Percentiles rank a stretch among this genome's conserved stretches.
phyloP scores from a whole-genome alignment of 2,113 vertebrate species.

The Tympanuchus pallidicinctus region DNA sequence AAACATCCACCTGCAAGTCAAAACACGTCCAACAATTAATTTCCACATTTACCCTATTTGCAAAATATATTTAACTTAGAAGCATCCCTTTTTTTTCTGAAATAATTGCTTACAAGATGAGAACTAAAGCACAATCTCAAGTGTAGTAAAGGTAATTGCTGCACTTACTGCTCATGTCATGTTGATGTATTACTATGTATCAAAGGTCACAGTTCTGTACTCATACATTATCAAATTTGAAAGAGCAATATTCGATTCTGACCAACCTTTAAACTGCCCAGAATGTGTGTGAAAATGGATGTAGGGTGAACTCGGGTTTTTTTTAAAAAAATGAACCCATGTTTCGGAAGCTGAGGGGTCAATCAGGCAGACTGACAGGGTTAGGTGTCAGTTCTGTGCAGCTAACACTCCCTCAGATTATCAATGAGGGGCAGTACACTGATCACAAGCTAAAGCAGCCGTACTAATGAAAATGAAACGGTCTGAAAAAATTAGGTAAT shows the following conservation, averaged over 20 bases:
- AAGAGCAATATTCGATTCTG: constrained; percentile 89
- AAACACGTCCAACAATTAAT: constrained; percentile 41
- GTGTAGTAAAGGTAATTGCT: constrained; percentile 86
- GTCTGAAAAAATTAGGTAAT: constrained; percentile 78
- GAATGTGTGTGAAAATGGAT: constrained; percentile 80
- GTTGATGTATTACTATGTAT: constrained; percentile 94
- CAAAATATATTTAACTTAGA: constrained; percentile 58
- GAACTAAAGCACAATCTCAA: constrained; percentile 75
- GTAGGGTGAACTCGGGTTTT: constrained; percentile 72
- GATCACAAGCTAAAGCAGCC: constrained; percentile 92
- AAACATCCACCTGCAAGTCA: constrained; percentile 53
- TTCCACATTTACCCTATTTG: constrained; percentile 52
- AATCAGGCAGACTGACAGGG: constrained; percentile 88
- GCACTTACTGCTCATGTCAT: constrained; percentile 92
- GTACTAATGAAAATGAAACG: constrained; percentile 91
- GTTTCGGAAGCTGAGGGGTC: constrained; percentile 91
- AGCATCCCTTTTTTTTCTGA: constrained; percentile 47
- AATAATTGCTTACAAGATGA: constrained; percentile 77
- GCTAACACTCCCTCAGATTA: constrained; percentile 89
- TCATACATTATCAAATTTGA: constrained; percentile 99
- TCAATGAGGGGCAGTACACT: constrained; percentile 90
- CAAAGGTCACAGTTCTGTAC: constrained; percentile 96
- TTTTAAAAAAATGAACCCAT: constrained; percentile 76
- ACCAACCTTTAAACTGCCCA: constrained; percentile 87
- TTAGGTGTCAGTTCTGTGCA: constrained; percentile 85